phyloP scores from a whole-genome alignment of 2,797 vertebrate genomes.

The Amblyopsis hoosieri region DNA sequence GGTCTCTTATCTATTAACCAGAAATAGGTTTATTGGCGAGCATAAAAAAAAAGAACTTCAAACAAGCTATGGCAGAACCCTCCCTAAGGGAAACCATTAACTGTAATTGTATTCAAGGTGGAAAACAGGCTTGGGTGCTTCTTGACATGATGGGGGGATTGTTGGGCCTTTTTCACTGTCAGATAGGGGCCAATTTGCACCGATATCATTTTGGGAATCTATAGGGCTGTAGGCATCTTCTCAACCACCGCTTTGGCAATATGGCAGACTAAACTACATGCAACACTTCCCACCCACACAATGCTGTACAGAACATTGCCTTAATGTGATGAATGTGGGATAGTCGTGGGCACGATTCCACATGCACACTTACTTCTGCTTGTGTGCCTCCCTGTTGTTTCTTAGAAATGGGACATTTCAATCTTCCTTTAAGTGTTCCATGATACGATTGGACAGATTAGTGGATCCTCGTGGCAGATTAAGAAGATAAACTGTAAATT shows the following conservation, averaged over 20 bases:
- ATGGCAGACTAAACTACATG: slow-evolving; percentile 1
- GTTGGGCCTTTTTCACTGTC: neutral
- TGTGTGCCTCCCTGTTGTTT: slow-evolving; percentile 31
- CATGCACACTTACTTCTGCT: slow-evolving; percentile 10
- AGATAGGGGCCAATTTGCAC: slow-evolving; percentile 10
- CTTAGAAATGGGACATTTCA: slow-evolving; percentile 44
- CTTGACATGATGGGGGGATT: slow-evolving; percentile 19
- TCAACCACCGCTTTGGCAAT: neutral
- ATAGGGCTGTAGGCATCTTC: neutral
- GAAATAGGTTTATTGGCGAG: slow-evolving; percentile 12
- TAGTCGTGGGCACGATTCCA: neutral
- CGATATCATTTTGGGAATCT: slow-evolving; percentile 6
- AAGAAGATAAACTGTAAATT: slow-evolving; percentile 45
- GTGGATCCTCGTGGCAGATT: slow-evolving; percentile 35
- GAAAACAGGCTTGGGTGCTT: slow-evolving; percentile 22
- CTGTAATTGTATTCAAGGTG: slow-evolving; percentile 30
- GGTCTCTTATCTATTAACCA: slow-evolving; percentile 5
- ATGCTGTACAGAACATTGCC: neutral
- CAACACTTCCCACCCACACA: neutral
- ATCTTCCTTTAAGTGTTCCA: slow-evolving; percentile 61
- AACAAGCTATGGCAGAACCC: too few relatives aligned
- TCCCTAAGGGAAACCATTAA: slow-evolving; percentile 14
- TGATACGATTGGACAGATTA: slow-evolving; percentile 66
- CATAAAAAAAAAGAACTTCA: too few relatives aligned
- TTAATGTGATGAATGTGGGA: slow-evolving; percentile 8